Evolutionary conservation across 2,797 vertebrate genomes (phyloP).

Genomic region (Thalassophryne amazonica): DNA sequence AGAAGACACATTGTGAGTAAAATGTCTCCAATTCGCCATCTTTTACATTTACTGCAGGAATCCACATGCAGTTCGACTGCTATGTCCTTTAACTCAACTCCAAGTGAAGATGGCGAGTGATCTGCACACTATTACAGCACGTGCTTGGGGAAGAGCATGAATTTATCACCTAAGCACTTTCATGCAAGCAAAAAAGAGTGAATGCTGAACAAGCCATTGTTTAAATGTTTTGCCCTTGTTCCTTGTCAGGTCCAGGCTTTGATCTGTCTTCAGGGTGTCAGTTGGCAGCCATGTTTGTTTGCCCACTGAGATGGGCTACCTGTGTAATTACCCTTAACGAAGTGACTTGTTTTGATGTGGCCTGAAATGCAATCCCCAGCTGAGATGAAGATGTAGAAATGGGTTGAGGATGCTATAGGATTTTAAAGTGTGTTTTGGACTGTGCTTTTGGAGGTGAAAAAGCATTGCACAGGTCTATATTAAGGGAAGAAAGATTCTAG

Average conservation of each 20-base stretch:
- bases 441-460: slow-evolving; percentile 3
- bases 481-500: slow-evolving; percentile 7
- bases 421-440: slow-evolving; percentile 32
- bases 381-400: slow-evolving; percentile 55
- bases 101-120: too few species aligned
- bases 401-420: slow-evolving; percentile 34
- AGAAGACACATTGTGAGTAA: too few species aligned
- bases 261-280: slow-evolving; percentile 74
- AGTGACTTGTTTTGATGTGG: slow-evolving; percentile 80
- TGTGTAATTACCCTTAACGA: slow-evolving; percentile 79
- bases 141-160: too few species aligned
- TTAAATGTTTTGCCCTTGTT: slow-evolving; percentile 35
- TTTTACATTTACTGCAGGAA: too few species aligned
- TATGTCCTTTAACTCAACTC: too few species aligned
- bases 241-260: slow-evolving; percentile 60
- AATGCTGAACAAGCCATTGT: slow-evolving; percentile 23
- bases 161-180: too few species aligned
- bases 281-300: slow-evolving; percentile 77
- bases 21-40: too few species aligned
- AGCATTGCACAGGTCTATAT: slow-evolving; percentile 23
- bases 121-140: too few species aligned
- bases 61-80: too few species aligned
- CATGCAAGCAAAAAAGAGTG: slow-evolving; percentile 1
- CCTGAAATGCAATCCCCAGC: slow-evolving; percentile 69
- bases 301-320: slow-evolving; percentile 69